Percentiles rank a stretch among this genome's conserved stretches.
These are phyloP conservation scores for Myotis vivesi DNA, from an alignment of 2,797 vertebrate species.

Conservation along the genomic window DNA sequence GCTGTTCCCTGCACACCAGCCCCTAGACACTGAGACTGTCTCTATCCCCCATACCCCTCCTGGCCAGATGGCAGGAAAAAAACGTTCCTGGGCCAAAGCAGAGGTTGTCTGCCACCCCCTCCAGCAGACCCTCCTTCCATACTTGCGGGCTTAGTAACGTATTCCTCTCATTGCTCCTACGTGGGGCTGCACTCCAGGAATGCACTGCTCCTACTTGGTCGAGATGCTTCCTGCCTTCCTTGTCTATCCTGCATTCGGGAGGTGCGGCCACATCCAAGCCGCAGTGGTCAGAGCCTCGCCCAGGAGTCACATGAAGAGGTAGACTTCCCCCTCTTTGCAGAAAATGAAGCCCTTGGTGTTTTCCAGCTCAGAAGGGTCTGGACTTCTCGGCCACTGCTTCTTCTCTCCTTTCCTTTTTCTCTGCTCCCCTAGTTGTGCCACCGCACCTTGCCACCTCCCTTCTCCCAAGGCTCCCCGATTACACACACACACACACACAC, in stretches of 20 bases:
- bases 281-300: not conserved
- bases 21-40: not conserved
- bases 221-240: not conserved
- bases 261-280: not conserved
- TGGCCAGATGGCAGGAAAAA: not conserved
- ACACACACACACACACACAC: not conserved
- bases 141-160: not conserved
- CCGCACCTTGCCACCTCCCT: too few species aligned
- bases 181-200: not conserved
- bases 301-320: not conserved
- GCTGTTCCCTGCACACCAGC: not conserved
- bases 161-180: too few species aligned
- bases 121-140: not conserved
- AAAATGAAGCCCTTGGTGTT: not conserved
- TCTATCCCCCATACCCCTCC: fast-evolving
- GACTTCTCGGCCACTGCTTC: not conserved
- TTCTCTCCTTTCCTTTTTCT: not conserved
- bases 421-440: not conserved
- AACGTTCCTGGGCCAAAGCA: not conserved
- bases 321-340: not conserved
- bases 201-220: not conserved
- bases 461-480: not conserved
- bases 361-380: not conserved
- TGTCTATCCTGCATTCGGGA: fast-evolving
- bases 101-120: not conserved